These are phyloP conservation scores for Eremophila alpestris DNA, from an alignment of 2,797 vertebrate species.

Conservation along the genomic window DNA sequence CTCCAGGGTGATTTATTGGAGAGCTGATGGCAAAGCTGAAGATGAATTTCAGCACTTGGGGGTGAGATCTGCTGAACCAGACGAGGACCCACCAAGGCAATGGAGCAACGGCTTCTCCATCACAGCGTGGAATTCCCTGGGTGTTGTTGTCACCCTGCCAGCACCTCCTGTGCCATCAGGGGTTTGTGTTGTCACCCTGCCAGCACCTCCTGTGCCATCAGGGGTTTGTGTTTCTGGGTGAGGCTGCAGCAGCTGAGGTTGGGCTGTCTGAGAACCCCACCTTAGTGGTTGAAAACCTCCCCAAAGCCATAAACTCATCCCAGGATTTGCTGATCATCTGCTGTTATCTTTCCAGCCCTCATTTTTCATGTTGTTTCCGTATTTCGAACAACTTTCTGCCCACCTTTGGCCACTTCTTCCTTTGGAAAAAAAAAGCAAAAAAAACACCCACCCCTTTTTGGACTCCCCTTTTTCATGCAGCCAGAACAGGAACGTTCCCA, in stretches of 20 bases:
- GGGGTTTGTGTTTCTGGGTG: neutral
- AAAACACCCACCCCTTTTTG: neutral
- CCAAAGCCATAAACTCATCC: neutral
- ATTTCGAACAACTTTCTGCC: neutral
- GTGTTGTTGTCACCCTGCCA: neutral
- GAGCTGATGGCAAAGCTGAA: slow-evolving; percentile 33
- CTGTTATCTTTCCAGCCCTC: neutral
- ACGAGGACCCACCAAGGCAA: neutral
- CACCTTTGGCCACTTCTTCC: neutral
- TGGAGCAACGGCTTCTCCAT: neutral
- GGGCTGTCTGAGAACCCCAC: neutral
- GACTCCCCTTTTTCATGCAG: neutral
- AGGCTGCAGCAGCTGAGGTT: neutral
- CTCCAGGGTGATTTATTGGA: slow-evolving; percentile 31
- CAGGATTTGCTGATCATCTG: neutral
- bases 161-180: fast-evolving
- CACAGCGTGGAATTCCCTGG: neutral
- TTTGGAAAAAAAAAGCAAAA: neutral
- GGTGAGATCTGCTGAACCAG: neutral
- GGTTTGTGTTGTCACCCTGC: neutral
- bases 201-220: fast-evolving
- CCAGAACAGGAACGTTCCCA: neutral
- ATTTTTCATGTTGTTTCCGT: neutral
- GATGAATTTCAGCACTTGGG: slow-evolving; percentile 33
- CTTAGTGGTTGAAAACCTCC: neutral